Percentiles rank a stretch among this genome's conserved stretches.
These are phyloP conservation scores for Myiothlypis coronata DNA, from an alignment of 2,797 vertebrate genomes.

Conservation along the genomic window DNA sequence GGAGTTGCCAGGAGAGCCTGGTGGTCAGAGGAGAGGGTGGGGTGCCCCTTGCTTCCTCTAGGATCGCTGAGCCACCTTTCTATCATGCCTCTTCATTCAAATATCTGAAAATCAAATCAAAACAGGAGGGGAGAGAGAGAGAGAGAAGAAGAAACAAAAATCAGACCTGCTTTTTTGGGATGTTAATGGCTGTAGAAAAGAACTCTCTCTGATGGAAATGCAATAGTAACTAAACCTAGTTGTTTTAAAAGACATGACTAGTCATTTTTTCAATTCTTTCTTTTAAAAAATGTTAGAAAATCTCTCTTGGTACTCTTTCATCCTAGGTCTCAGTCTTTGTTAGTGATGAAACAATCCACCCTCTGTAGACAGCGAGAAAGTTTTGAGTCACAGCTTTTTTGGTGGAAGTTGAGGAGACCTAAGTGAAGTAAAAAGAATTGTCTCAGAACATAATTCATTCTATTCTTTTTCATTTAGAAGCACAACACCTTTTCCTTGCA, in stretches of 20 bases:
- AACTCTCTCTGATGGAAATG: not conserved
- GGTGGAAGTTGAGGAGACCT: not conserved
- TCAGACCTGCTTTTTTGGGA: not conserved
- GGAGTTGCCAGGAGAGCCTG: not conserved
- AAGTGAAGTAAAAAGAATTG: not conserved
- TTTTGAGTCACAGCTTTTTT: not conserved
- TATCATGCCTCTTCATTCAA: not conserved
- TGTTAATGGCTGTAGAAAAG: not conserved
- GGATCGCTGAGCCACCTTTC: not conserved
- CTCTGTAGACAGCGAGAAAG: not conserved
- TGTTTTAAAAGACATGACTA: not conserved
- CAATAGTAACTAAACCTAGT: not conserved
- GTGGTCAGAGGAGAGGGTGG: not conserved
- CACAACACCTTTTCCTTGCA: not conserved
- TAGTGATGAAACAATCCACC: not conserved
- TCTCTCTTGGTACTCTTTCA: not conserved
- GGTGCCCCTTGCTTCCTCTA: not conserved
- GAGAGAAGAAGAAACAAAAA: not conserved
- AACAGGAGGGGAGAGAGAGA: not conserved
- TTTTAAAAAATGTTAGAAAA: not conserved
- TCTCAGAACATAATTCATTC: not conserved
- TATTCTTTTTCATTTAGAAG: conserved; percentile 24
- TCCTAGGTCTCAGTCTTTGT: not conserved
- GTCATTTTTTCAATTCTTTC: not conserved
- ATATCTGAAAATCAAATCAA: not conserved